Conservation (phyloP, 2,888 invertebrate species). For the Escarpia spicata region DNA sequence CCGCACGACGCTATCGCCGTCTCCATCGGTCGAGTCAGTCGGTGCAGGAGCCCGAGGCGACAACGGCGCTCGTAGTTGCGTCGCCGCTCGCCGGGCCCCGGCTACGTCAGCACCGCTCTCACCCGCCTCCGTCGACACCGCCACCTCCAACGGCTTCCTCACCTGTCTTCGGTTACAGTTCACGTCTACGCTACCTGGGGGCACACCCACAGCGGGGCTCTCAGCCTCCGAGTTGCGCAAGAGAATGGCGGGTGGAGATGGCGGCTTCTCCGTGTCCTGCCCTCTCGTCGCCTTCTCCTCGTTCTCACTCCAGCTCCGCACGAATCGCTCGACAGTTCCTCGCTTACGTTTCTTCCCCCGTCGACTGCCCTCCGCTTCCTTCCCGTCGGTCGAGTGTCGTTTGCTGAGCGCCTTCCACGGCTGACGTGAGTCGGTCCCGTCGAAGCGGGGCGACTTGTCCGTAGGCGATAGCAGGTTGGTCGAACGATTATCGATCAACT, state of each 20-base stretch:
- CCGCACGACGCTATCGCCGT: neutral
- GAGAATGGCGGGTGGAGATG: neutral
- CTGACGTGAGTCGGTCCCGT: neutral
- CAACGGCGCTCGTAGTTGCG: neutral
- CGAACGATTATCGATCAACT: neutral
- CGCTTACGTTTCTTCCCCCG: neutral
- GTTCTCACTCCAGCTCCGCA: neutral
- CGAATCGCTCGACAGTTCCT: neutral
- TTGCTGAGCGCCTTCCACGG: constrained; percentile 1
- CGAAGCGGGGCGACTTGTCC: neutral
- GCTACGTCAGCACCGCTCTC: neutral
- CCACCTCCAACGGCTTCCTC: neutral
- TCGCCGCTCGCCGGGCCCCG: neutral
- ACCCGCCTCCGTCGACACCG: neutral
- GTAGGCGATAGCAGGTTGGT: neutral
- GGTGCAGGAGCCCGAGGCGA: neutral
- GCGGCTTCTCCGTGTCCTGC: neutral
- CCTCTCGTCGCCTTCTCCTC: neutral
- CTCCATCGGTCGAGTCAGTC: constrained; percentile 12
- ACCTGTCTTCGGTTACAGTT: neutral
- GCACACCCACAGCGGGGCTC: neutral
- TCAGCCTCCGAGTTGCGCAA: neutral
- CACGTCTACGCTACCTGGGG: neutral
- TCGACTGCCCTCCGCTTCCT: neutral
- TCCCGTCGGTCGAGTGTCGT: neutral